Percentiles rank a stretch among this genome's conserved stretches.
Conservation (phyloP, 2,888 invertebrate species). For the Hirtodrosophila cameraria region DNA sequence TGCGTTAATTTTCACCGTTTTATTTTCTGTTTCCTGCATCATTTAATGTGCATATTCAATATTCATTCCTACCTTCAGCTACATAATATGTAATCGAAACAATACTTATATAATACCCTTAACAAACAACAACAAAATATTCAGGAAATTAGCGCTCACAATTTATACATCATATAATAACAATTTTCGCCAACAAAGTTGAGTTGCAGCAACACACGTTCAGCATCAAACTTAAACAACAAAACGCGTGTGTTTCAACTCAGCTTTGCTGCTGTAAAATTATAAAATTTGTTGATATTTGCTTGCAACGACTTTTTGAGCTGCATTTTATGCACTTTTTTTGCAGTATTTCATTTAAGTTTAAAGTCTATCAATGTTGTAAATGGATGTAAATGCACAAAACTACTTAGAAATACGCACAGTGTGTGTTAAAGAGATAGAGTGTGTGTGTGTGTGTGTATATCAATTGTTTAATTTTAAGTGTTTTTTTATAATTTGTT, state of each 20-base stretch:
- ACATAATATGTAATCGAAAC: constrained; percentile 47
- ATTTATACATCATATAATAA: constrained; percentile 51
- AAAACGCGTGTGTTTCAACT: constrained; percentile 25
- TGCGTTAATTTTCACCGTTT: constrained; percentile 24
- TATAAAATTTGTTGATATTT: constrained; percentile 33
- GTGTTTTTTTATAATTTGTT: constrained; percentile 45
- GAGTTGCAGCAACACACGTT: constrained; percentile 17
- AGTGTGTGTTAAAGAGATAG: constrained; percentile 8
- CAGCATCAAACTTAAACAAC: constrained; percentile 51
- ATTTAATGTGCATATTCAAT: constrained; percentile 39
- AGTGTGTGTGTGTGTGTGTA: constrained; percentile 17
- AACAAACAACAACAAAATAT: constrained; percentile 24
- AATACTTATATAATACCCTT: constrained; percentile 46
- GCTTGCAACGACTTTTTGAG: constrained; percentile 65
- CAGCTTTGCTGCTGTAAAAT: constrained; percentile 66
- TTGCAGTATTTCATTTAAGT: constrained; percentile 59
- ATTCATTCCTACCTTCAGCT: constrained; percentile 71
- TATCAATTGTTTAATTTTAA: constrained; percentile 53
- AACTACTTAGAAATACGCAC: constrained; percentile 36
- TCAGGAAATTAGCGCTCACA: constrained; percentile 66
- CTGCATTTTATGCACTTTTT: constrained; percentile 21
- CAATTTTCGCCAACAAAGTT: constrained; percentile 70
- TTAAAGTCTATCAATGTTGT: constrained; percentile 36
- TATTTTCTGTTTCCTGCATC: constrained; percentile 31
- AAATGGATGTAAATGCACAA: constrained; percentile 40